Percentiles rank a stretch among this genome's conserved stretches.
phyloP scores from a whole-genome alignment of 2,797 vertebrate species.

The Dipus sagitta region DNA sequence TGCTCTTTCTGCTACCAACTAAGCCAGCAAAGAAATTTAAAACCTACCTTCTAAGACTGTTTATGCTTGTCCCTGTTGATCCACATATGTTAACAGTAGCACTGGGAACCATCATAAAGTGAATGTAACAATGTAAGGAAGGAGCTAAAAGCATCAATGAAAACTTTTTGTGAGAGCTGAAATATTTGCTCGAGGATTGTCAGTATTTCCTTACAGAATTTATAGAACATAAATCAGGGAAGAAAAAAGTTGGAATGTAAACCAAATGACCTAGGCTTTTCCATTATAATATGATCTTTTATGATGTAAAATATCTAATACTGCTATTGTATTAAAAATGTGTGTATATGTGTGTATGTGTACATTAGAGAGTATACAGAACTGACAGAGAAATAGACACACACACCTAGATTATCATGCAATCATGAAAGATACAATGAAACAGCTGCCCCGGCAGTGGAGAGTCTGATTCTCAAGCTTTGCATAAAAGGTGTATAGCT shows the following conservation, averaged over 20 bases:
- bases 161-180: not conserved
- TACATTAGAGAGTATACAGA: too few relatives aligned
- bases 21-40: slow-evolving; percentile 32
- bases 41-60: not conserved
- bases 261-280: not conserved
- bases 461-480: not conserved
- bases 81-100: not conserved
- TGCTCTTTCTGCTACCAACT: slow-evolving; percentile 34
- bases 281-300: not conserved
- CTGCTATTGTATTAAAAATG: too few relatives aligned
- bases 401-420: not conserved
- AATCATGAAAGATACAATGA: not conserved
- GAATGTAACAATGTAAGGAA: not conserved
- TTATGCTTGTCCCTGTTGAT: not conserved
- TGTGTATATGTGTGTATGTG: too few relatives aligned
- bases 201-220: not conserved
- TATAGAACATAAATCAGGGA: not conserved
- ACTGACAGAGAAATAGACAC: not conserved
- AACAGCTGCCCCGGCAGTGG: not conserved
- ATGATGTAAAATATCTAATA: not conserved
- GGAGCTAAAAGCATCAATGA: not conserved
- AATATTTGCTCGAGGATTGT: not conserved
- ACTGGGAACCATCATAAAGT: not conserved
- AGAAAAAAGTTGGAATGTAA: not conserved
- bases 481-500: not conserved